phyloP scores from a whole-genome alignment of 2,888 invertebrate genomes.

The Eristalinus sepulchralis region DNA sequence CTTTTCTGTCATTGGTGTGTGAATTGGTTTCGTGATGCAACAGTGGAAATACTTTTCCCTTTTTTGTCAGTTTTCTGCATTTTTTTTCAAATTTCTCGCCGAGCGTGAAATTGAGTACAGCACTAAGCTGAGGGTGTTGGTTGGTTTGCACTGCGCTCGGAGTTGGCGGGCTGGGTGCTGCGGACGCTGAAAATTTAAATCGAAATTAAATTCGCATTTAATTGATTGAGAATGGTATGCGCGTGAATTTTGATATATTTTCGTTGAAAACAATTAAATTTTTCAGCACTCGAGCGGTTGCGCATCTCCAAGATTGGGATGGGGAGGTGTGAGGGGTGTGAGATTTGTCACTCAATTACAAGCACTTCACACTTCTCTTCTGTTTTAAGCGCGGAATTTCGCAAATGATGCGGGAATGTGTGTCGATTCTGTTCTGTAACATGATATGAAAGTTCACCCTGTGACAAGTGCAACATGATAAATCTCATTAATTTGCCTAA shows the following conservation, averaged over 20 bases:
- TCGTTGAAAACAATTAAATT: background rate
- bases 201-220: slow-evolving; percentile 57
- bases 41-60: slow-evolving; percentile 37
- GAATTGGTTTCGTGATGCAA: slow-evolving; percentile 53
- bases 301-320: background rate
- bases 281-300: background rate
- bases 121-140: slow-evolving; percentile 31
- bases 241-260: background rate
- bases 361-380: too few relatives aligned
- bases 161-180: background rate
- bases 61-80: slow-evolving; percentile 12
- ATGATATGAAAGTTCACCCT: background rate
- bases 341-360: background rate
- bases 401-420: background rate
- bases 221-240: slow-evolving; percentile 26
- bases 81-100: slow-evolving; percentile 40
- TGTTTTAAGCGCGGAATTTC: too few relatives aligned
- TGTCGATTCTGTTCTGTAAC: background rate
- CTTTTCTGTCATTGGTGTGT: slow-evolving; percentile 6
- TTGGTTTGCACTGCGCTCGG: slow-evolving; percentile 36
- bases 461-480: background rate
- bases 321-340: background rate
- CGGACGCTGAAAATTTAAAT: slow-evolving; percentile 49
- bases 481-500: background rate
- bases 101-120: slow-evolving; percentile 63